Evolutionary conservation across 37 sponge, comb jelly and placozoan species (phyloP).

Genomic region (Theonella swinhoei): DNA sequence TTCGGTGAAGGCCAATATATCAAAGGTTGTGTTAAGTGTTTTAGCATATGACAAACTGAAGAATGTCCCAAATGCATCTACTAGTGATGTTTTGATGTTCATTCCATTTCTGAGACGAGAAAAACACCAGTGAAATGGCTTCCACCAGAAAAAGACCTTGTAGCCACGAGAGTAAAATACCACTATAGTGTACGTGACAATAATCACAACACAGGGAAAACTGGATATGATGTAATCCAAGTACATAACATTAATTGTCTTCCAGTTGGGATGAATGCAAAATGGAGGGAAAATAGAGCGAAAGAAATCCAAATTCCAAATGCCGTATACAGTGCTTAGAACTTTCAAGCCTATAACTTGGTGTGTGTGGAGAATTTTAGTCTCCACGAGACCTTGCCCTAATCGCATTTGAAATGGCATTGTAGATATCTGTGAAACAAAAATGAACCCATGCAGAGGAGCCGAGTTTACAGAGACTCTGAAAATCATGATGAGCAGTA

Average conservation of each 20-base stretch:
- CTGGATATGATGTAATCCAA: not conserved
- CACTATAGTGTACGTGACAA: not conserved
- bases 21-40: not conserved
- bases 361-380: not conserved
- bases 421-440: not conserved
- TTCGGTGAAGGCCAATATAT: not conserved
- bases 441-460: not conserved
- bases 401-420: not conserved
- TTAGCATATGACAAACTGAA: conserved; percentile 8
- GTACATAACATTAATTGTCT: not conserved
- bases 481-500: no score
- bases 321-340: not conserved
- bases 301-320: not conserved
- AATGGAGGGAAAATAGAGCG: not conserved
- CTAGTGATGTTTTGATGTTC: not conserved
- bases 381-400: not conserved
- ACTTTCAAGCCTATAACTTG: not conserved
- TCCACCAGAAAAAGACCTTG: not conserved
- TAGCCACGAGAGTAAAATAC: not conserved
- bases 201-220: not conserved
- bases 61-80: conserved; percentile 19
- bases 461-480: not conserved
- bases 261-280: not conserved
- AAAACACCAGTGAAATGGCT: not conserved
- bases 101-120: not conserved